Conservation (phyloP, 1,140 invertebrate genomes). For the Solenopsis invicta region DNA sequence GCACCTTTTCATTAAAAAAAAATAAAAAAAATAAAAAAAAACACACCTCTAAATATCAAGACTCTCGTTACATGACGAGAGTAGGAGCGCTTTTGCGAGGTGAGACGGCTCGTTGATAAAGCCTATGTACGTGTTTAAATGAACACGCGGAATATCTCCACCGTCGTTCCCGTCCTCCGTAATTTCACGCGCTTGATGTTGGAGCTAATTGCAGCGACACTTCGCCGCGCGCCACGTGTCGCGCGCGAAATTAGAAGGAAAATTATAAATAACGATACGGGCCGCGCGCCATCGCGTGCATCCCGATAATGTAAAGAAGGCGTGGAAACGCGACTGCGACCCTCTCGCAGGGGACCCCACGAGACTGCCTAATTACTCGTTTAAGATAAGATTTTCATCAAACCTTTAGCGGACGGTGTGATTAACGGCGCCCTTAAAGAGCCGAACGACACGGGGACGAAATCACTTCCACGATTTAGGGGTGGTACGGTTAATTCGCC, state of each 20-base stretch:
- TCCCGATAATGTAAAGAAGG: slow-evolving; percentile 69
- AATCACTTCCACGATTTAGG: slow-evolving; percentile 60
- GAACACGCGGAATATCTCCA: neutral
- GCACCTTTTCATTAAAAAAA: neutral
- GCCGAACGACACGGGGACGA: slow-evolving; percentile 21
- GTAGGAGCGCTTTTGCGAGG: neutral
- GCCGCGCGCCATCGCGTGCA: slow-evolving; percentile 64
- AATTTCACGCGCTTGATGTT: slow-evolving; percentile 27
- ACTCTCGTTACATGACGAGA: neutral
- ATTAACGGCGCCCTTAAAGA: slow-evolving; percentile 69
- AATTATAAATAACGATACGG: slow-evolving; percentile 74
- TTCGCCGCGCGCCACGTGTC: slow-evolving; percentile 54
- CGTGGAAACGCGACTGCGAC: slow-evolving; percentile 66
- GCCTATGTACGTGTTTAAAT: neutral
- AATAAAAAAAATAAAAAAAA: too few species aligned
- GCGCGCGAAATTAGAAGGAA: slow-evolving; percentile 66
- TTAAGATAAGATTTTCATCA: slow-evolving; percentile 79
- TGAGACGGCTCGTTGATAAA: neutral
- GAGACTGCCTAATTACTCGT: slow-evolving; percentile 74
- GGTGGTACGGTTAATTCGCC: slow-evolving; percentile 43
- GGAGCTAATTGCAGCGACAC: slow-evolving; percentile 58
- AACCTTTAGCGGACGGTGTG: slow-evolving; percentile 63
- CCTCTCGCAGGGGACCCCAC: slow-evolving; percentile 64
- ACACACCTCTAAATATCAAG: neutral
- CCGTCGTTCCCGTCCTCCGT: neutral